phyloP scores from a whole-genome alignment of 1,140 invertebrate genomes.

The Matsumurasca onukii region DNA sequence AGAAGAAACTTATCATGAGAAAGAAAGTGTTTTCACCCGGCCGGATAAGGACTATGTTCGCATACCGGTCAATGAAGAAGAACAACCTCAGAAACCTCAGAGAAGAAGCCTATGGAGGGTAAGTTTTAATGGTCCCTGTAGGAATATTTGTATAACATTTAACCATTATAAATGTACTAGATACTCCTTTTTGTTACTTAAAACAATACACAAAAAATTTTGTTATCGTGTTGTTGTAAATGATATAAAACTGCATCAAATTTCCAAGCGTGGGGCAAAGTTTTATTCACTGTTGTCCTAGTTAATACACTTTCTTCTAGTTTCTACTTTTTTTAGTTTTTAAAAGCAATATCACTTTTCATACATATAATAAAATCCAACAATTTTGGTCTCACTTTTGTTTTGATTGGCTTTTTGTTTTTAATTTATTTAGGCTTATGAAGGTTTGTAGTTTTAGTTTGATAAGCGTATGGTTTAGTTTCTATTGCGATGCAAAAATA shows the following conservation, averaged over 20 bases:
- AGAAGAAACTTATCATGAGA: too few relatives aligned
- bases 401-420: not conserved
- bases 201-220: too few relatives aligned
- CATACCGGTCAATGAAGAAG: slow-evolving; percentile 5
- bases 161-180: not conserved
- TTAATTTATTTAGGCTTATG: not conserved
- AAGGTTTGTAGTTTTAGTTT: not conserved
- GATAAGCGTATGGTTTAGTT: too few relatives aligned
- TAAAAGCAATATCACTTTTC: not conserved
- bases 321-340: not conserved
- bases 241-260: not conserved
- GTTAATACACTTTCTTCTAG: too few relatives aligned
- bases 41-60: slow-evolving; percentile 12
- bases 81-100: slow-evolving; percentile 7
- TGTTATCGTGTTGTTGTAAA: not conserved
- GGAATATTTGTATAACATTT: not conserved
- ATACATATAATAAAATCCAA: not conserved
- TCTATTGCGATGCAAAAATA: too few relatives aligned
- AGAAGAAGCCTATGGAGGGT: slow-evolving; percentile 52
- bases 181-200: too few relatives aligned
- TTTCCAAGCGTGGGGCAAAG: not conserved
- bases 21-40: too few relatives aligned
- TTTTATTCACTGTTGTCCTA: too few relatives aligned
- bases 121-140: slow-evolving; percentile 32
- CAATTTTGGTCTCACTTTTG: too few relatives aligned